These are phyloP conservation scores for Bombus consobrinus DNA, from an alignment of 1,140 invertebrate species.

Conservation along the genomic window DNA sequence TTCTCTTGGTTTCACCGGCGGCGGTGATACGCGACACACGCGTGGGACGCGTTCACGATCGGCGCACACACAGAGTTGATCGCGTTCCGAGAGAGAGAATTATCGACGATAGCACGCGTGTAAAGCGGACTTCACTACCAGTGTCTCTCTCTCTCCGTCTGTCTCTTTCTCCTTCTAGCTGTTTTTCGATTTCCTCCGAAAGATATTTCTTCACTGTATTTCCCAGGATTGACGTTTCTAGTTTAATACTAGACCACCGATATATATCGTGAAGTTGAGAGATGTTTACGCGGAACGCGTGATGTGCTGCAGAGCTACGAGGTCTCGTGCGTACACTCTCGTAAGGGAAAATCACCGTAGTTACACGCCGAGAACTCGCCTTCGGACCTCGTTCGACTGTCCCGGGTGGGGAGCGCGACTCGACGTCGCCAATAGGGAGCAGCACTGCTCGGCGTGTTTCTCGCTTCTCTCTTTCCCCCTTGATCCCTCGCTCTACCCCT, in stretches of 20 bases:
- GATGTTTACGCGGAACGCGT: constrained; percentile 31
- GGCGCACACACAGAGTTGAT: constrained; percentile 25
- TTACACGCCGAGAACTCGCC: constrained; percentile 59
- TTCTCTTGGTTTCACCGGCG: constrained; percentile 65
- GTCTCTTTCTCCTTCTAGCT: constrained; percentile 14
- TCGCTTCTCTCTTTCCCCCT: constrained; percentile 36
- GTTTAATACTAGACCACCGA: not conserved
- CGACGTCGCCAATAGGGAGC: constrained; percentile 73
- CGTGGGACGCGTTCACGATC: constrained; percentile 54
- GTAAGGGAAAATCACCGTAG: constrained; percentile 64
- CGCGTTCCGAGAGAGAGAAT: not conserved
- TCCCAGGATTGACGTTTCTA: not conserved
- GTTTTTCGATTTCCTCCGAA: constrained; percentile 35
- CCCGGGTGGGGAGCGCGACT: constrained; percentile 70
- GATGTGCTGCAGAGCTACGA: constrained; percentile 24
- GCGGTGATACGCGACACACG: constrained; percentile 65
- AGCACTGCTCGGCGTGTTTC: constrained; percentile 68
- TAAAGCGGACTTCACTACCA: constrained; percentile 17
- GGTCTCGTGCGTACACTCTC: constrained; percentile 53
- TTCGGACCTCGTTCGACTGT: constrained; percentile 66
- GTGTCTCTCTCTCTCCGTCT: not conserved
- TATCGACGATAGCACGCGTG: constrained; percentile 30
- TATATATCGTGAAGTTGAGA: not conserved
- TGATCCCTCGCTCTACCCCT: constrained; percentile 24
- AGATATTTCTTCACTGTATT: constrained; percentile 24